Base-by-base conservation (phyloP, 2,797 vertebrate species). In the Meda fulgida region DNA sequence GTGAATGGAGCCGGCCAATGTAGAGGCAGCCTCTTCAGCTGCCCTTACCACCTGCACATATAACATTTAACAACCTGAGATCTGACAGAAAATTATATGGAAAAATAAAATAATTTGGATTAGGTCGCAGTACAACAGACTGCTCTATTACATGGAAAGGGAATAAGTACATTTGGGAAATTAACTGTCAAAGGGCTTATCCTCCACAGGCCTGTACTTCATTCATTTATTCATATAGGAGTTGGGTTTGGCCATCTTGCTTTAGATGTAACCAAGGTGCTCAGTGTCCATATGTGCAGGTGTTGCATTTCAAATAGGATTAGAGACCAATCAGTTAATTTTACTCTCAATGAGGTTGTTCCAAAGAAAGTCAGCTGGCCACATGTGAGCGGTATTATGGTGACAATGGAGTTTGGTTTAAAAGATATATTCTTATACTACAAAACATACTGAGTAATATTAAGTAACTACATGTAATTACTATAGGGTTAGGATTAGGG, bases 1-100 rank as follows among this genome's bases (percentile, higher is more conserved):
- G 91, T 98, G 96, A 90, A 99, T 99, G 88, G 98, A 99, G 78
- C 97, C 96, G 0, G 98, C 98, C 90, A 99, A 91, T 0, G 97
- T 98, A 83, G 97, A 96, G 0, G 98, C 97, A 0, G 98, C 97
- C 93, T 99, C 98, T 89, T 99, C 98, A 0, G 98, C 98, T 3
- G 97, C 98, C 85, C 98, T 94, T 71, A 99, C 97, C 34, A 99
- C 98, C 98, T 99, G 91, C 88, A 92, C 1, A 18, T 26, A 63
- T 21, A 81, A 69, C 29, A 46, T 40, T 85, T 78, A 70, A 78
- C 23, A 66, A 11, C 13, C n/a, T 38, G 31, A 34, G 23, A 67
- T 34, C 1, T 31, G 18, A 29, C 16, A 31, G 66, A 18, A 60
- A 38, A 29, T 11, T 7, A 0, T 16, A 63, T 63, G 8, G 36